Base-by-base conservation (phyloP, 2,888 invertebrate genomes). In the Spisula solida region DNA sequence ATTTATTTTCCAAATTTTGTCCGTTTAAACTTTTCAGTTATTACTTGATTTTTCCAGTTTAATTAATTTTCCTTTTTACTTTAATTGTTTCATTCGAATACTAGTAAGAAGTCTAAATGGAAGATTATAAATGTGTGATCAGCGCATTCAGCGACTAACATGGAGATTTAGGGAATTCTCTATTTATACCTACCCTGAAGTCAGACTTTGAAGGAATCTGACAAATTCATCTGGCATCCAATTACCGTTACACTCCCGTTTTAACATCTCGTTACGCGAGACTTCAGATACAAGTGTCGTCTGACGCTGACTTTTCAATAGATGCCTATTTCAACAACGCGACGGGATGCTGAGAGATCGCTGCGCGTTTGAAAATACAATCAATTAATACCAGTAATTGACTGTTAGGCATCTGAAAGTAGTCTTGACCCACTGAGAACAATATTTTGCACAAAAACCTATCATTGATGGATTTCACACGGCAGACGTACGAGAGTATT, bases 281-380 rank as follows among this genome's bases (percentile, higher is more conserved):
- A 92, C 85, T 92, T 92, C 92, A 88, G 85, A 86, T 55, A 89
- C 89, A 92, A 92, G 92, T 92, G 89, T 90, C 92, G 90, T 70
- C 90, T 88, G 86, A 56, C 56, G 55, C 79, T 81, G 90, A 85
- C 82, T 87, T 79, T 66, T 85, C 91, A 47, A 91, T 88, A 85
- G 82, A 83, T 82, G 84, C 75, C 88, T 84, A 88, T 85, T 90
- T 91, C 88, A 88, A 90, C 81, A 87, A 86, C 92, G 31, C 91
- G 78, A 86, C 89, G 91, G 92, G 83, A 56, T 48, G 81, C 83
- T 70, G 55, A 70, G 41, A 20, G 82, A 48, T 78, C 87, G 41
- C 89, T 82, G 82, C 48, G 85, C 60, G 82, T 60, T 86, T 55
- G 78, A 82, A 87, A 91, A 88, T 85, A 91, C 90, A 91, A 91